These are phyloP conservation scores for Crossocerus cetratus DNA, from an alignment of 2,888 invertebrate species.

Conservation along the genomic window DNA sequence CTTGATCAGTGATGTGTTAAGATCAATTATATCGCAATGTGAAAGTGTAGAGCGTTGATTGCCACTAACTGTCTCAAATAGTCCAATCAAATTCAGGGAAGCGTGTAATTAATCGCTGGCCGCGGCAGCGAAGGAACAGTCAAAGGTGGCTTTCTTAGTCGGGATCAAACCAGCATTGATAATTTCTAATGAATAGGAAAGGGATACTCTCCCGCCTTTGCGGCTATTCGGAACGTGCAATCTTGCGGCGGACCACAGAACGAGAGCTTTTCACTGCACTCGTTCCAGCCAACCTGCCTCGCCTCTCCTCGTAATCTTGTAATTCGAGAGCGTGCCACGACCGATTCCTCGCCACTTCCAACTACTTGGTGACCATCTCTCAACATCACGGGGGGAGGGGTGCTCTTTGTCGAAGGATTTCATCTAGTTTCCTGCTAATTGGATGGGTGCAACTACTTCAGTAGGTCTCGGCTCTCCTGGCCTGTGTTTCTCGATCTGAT, in stretches of 20 bases:
- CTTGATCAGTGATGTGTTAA: too few relatives aligned
- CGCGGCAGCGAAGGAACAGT: too few relatives aligned
- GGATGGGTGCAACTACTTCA: not conserved
- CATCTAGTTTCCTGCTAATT: not conserved
- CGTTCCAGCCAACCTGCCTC: conserved; percentile 9
- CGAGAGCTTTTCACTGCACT: conserved; percentile 34
- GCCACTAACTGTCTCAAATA: too few relatives aligned
- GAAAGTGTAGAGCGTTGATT: too few relatives aligned
- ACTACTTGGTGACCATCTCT: conserved; percentile 11
- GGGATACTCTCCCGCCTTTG: conserved; percentile 49
- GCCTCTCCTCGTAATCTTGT: conserved; percentile 22
- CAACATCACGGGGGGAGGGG: not conserved
- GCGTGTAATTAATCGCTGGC: too few relatives aligned
- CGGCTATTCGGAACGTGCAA: conserved; percentile 57
- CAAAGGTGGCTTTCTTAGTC: conserved; percentile 1
- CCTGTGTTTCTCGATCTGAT: too few relatives aligned
- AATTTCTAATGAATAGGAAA: conserved; percentile 51
- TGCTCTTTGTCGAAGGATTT: not conserved
- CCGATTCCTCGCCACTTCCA: not conserved
- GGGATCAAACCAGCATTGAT: conserved; percentile 49
- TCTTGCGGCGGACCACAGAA: conserved; percentile 68
- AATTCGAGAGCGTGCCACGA: conserved; percentile 28
- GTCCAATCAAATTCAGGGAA: too few relatives aligned
- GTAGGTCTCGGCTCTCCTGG: too few relatives aligned
- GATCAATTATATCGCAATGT: too few relatives aligned